Evolutionary conservation across 2,888 invertebrate genomes (phyloP), one percentile per base, ranked within the genome.

Genomic region (Crocallis elinguaria): DNA sequence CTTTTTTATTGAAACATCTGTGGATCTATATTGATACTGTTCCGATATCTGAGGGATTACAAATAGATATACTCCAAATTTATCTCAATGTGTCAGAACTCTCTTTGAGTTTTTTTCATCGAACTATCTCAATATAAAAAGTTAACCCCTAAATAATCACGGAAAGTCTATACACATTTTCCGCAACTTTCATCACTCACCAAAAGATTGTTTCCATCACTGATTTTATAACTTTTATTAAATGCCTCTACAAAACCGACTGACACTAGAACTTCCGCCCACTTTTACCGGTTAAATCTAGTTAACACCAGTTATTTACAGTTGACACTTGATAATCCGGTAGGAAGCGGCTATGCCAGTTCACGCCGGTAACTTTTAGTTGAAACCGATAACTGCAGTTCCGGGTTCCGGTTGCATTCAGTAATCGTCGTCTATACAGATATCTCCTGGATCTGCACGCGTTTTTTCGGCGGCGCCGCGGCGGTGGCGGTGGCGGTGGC

Each of bases 361-460:
- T 45, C 27, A 13, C 9, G 19, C 12, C 44, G 25, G 46, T 23
- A 29, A 17, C 14, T 21, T 25, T 46, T 29, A 36, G 49, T 41
- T 21, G 12, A 4, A 11, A 36, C 30, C 21, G 23, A 29, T 8
- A 35, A 9, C 11, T n/a, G n/a, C n/a, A n/a, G n/a, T n/a, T n/a
- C n/a, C n/a, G n/a, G n/a, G n/a, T 9, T 30, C 19, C 13, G 2
- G 11, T 16, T 27, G 11, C 12, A 4, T 29, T 30, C 42, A 38
- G 14, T 13, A 83, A 55, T 77, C 83, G 49, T 82, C 81, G 65
- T 92, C 94, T 95, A 95, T 79, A 96, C 95, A 54, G 95, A 95
- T 81, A 95, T 95, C 86, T 96, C 95, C 84, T 95, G 95, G 68
- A 95, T 95, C 85, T 95, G 95, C 54, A 95, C 95, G 74, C 95